These are phyloP conservation scores for Drosophila tsacasi DNA, from an alignment of 1,140 invertebrate genomes.

Conservation along the genomic window DNA sequence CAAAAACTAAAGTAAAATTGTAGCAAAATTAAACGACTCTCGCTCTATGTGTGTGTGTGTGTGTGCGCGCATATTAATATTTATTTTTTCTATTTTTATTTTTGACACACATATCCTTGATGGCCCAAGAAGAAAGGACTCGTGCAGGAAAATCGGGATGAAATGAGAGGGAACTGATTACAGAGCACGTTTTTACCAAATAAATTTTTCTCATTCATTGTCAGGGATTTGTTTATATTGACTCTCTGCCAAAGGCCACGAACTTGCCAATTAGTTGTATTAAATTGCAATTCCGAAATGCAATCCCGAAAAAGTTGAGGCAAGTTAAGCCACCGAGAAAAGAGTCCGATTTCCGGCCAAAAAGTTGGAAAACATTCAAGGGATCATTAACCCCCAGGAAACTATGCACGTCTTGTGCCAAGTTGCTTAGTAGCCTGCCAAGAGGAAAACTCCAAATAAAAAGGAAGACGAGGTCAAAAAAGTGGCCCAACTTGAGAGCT, in stretches of 20 bases:
- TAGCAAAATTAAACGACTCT: conserved; percentile 63
- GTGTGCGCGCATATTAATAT: conserved; percentile 47
- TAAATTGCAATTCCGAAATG: conserved; percentile 28
- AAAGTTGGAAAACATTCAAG: conserved; percentile 37
- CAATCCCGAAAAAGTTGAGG: not conserved
- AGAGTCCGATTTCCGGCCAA: conserved; percentile 19
- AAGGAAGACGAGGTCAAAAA: conserved; percentile 16
- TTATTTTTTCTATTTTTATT: conserved; percentile 50
- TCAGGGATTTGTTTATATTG: conserved; percentile 8
- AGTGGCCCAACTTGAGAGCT: conserved; percentile 37
- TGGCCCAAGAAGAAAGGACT: conserved; percentile 11
- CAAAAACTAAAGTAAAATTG: conserved; percentile 53
- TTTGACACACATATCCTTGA: conserved; percentile 53
- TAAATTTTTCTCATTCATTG: not conserved
- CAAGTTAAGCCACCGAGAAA: conserved; percentile 15
- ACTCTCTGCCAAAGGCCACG: not conserved
- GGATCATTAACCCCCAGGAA: conserved; percentile 49
- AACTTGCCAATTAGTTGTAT: conserved; percentile 33
- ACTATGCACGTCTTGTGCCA: conserved; percentile 37
- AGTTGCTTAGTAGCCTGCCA: conserved; percentile 41
- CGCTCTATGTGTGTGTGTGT: conserved; percentile 1
- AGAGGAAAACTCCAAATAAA: conserved; percentile 6
- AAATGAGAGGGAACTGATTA: conserved; percentile 23
- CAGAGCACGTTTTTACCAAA: not conserved
- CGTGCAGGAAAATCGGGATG: not conserved